Percentiles rank a stretch among this genome's conserved stretches.
These are phyloP conservation scores for Saxidomus purpurata DNA, from an alignment of 1,140 invertebrate species.

Conservation along the genomic window DNA sequence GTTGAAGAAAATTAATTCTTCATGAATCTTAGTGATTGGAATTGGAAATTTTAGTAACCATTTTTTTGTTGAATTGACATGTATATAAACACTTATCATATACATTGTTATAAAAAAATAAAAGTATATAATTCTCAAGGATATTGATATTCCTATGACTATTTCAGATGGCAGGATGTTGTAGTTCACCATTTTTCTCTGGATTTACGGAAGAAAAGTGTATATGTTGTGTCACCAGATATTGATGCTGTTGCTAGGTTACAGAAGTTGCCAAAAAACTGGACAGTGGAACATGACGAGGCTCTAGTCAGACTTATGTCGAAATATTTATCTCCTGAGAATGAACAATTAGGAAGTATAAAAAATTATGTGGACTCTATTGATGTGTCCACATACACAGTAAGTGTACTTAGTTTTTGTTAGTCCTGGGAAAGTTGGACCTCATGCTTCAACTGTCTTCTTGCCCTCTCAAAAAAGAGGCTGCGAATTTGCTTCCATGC, in stretches of 20 bases:
- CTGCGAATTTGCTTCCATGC: no score
- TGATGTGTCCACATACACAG: slow-evolving; percentile 83
- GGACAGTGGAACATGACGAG: slow-evolving; percentile 85
- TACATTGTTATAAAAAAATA: no score
- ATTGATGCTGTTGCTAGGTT: slow-evolving; percentile 78
- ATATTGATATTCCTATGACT: no score
- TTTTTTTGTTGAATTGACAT: no score
- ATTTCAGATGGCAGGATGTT: slow-evolving; percentile 82
- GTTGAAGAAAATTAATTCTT: no score
- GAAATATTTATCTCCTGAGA: slow-evolving; percentile 80
- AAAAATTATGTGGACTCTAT: slow-evolving; percentile 84
- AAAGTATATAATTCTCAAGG: no score
- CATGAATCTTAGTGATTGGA: no score
- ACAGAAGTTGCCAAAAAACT: slow-evolving; percentile 75
- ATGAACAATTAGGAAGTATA: slow-evolving; percentile 82
- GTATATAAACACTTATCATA: no score
- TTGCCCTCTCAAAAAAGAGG: no score
- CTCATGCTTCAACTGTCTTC: background rate
- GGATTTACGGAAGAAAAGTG: slow-evolving; percentile 73
- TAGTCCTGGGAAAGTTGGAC: background rate
- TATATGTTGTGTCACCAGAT: slow-evolving; percentile 73
- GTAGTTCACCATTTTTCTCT: slow-evolving; percentile 80
- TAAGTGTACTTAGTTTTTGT: slow-evolving; percentile 76
- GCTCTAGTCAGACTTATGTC: slow-evolving; percentile 84
- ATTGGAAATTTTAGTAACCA: no score